phyloP scores from a whole-genome alignment of 1,140 invertebrate genomes.

The Drosophila orena region DNA sequence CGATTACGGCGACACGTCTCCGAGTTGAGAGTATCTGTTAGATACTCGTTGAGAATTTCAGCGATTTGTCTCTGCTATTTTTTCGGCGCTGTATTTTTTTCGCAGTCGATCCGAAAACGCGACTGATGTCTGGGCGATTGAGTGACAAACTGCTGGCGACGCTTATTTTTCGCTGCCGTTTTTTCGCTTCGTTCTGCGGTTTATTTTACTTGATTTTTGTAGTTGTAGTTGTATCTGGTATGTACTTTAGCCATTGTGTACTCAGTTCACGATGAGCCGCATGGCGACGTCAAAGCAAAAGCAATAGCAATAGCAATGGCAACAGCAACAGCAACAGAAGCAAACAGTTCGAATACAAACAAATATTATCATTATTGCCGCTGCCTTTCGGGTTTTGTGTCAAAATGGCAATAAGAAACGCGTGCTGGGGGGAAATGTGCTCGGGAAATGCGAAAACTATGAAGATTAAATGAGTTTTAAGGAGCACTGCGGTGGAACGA shows the following conservation, averaged over 20 bases:
- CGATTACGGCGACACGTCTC: constrained; percentile 39
- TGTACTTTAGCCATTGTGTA: constrained; percentile 82
- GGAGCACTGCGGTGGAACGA: neutral
- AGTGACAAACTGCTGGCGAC: constrained; percentile 78
- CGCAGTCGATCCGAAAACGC: constrained; percentile 55
- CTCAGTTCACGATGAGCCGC: constrained; percentile 73
- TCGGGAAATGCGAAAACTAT: constrained; percentile 25
- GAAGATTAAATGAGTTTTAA: constrained; percentile 18
- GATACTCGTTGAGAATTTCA: constrained; percentile 48
- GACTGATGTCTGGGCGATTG: constrained; percentile 79
- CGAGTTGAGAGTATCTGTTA: constrained; percentile 46
- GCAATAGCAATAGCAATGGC: constrained; percentile 18
- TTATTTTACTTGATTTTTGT: constrained; percentile 66
- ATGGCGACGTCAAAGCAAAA: constrained; percentile 51
- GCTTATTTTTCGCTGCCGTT: constrained; percentile 65
- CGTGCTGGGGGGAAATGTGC: constrained; percentile 21
- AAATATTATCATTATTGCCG: constrained; percentile 44
- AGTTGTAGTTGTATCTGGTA: constrained; percentile 48
- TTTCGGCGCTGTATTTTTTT: constrained; percentile 13
- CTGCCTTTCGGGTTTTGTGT: constrained; percentile 33
- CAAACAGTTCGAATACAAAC: constrained; percentile 50
- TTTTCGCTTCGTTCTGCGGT: constrained; percentile 64
- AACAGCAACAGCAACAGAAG: constrained; percentile 18
- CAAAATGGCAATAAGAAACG: constrained; percentile 29
- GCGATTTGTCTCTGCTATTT: constrained; percentile 12